These are phyloP conservation scores for Galerucella nymphaeae DNA, from an alignment of 2,888 invertebrate genomes.

Conservation along the genomic window DNA sequence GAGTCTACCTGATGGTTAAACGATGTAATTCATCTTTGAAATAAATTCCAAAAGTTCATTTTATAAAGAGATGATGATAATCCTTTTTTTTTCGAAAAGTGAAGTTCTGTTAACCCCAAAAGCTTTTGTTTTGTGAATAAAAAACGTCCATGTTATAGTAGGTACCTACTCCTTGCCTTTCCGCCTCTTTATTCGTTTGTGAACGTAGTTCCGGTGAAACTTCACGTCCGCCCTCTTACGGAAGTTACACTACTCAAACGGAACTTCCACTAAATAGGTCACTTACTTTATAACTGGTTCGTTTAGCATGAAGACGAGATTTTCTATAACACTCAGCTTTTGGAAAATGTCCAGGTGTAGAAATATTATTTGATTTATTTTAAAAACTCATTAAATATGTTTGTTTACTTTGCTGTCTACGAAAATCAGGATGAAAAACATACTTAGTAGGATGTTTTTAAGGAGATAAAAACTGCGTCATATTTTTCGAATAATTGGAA, in stretches of 20 bases:
- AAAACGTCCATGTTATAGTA: neutral
- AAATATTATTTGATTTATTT: no score
- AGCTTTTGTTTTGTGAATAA: neutral
- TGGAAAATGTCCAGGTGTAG: no score
- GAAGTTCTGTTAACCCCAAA: neutral
- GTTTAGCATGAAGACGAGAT: neutral
- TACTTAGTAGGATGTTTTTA: neutral
- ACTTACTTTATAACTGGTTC: neutral
- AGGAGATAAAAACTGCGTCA: neutral
- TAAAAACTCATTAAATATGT: no score
- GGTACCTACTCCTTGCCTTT: neutral
- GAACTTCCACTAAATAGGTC: constrained; percentile 9
- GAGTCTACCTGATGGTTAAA: neutral
- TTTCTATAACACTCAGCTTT: neutral
- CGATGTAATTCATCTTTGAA: neutral
- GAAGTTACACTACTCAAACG: constrained; percentile 5
- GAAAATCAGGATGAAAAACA: neutral
- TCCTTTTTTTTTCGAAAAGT: no score
- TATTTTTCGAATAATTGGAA: neutral
- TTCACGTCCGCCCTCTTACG: constrained; percentile 4
- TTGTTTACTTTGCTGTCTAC: neutral
- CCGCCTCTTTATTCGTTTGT: constrained; percentile 16
- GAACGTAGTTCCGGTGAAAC: constrained; percentile 17
- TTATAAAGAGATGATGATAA: neutral
- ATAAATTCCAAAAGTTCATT: neutral